Evolutionary conservation across 2,888 invertebrate genomes (phyloP), one percentile per base, ranked within the genome.

Genomic region (Hyalella azteca): DNA sequence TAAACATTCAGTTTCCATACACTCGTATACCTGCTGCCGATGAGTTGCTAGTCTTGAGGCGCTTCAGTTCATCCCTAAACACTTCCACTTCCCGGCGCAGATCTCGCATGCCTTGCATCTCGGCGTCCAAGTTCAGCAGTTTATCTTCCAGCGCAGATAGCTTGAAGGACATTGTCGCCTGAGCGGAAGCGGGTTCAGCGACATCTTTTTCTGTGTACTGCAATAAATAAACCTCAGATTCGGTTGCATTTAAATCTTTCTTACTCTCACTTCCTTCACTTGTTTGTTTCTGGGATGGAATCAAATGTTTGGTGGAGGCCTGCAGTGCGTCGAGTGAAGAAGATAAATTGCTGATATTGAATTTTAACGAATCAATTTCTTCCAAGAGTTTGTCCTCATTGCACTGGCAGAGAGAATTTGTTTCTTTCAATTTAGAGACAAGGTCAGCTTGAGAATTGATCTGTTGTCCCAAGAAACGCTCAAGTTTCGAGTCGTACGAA

Each of bases 401-500:
- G 19, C 66, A 66, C 66, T 32, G 36, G 29, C 66, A 66, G 36
- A 36, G 15, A 5, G 66, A 54, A 29, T 26, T 66, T 4, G 39
- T 36, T 32, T 66, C 36, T 19, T 22, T 29, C 36, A 66, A 36
- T 1, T 3, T 19, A 36, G 7, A n/a, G 36, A 7, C 36, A 1
- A 7, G 15, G 19, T 66, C 29, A 7, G 13, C 19, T 36, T 19
- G 13, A 5, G 39, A 11, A 15, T 32, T 29, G 19, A 36, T 15
- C 36, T 36, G 32, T 36, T 66, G 32, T 36, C 32, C 5, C 19
- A 66, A 66, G 36, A 36, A 66, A 36, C 66, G 66, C 19, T 66
- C 66, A 36, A 66, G 36, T 66, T 66, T 66, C 13, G 66, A 36
- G 39, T 66, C 66, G 36, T 66, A 66, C 19, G 66, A 66, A 36